Base-by-base conservation (phyloP, 2,797 vertebrate genomes). In the Bryconaethiops microstoma region DNA sequence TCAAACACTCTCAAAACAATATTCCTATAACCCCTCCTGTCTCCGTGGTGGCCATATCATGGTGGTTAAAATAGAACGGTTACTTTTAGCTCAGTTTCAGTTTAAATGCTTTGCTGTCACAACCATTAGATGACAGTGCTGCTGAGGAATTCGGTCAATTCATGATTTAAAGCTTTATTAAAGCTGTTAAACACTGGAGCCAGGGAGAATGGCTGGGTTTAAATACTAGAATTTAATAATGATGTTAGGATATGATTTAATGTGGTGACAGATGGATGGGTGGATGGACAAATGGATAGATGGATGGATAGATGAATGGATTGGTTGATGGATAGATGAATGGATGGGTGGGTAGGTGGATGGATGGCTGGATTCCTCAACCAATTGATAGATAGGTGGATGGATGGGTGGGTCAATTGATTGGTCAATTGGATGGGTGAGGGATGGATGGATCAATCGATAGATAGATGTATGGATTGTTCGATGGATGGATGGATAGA, bases 1-100 rank as follows among this genome's bases (percentile, higher is more conserved):
- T 79, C 72, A 63, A 78, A 75, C 68, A 68, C 63, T 71, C 55
- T 79, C 73, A 79, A 81, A 83, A 81, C 76, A 84, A 79, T 78
- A 82, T 55, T 71, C 81, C 71, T 57, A 59, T 55, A 57, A 81
- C 76, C 74, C 62, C 75, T 72, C 52, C 74, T 65, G 59, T 50
- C 23, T 35, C 45, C 29, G 55, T 40, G n/a, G 19, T 23, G 1
- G 48, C 25, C 42, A 55, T 21, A 45, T 75, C 13, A 54, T 80
- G 42, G 57, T 42, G 79, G 80, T 57, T 67, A 65, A 59, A 79
- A 85, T 77, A 78, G 81, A 79, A 79, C 65, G 35, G 45, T 73
- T 77, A 77, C 39, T 60, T 77, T 35, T 40, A 70, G 60, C 54
- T 76, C 55, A 79, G 42, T 72, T 78, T 67, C 7, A 57, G 4